Conservation (phyloP, 1,140 invertebrate genomes). For the Diorhabda sublineata region DNA sequence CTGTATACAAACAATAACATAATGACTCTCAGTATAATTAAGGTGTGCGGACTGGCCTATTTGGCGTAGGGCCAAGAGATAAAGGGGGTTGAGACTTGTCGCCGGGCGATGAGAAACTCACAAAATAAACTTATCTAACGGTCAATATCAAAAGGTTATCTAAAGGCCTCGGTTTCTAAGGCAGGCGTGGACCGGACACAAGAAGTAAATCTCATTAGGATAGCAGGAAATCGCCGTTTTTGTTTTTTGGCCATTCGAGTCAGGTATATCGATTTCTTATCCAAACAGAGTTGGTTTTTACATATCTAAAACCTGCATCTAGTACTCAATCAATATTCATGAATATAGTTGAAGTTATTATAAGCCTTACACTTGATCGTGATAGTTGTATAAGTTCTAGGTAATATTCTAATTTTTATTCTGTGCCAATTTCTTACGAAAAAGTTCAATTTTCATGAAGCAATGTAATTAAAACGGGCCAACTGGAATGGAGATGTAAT, state of each 20-base stretch:
- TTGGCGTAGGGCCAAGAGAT: conserved; percentile 11
- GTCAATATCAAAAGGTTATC: conserved; percentile 19
- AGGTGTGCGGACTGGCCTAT: conserved; percentile 14
- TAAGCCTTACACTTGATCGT: too few relatives aligned
- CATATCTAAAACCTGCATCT: too few relatives aligned
- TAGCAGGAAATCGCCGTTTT: not conserved
- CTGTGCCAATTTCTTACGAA: too few relatives aligned
- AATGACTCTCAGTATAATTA: not conserved
- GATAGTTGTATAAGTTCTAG: too few relatives aligned
- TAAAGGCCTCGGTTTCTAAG: conserved; percentile 10
- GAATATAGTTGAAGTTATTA: too few relatives aligned
- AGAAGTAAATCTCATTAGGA: conserved; percentile 11
- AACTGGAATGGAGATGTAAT: too few relatives aligned
- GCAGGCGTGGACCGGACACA: conserved; percentile 6
- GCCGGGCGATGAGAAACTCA: conserved; percentile 13
- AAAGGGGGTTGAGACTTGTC: conserved; percentile 6
- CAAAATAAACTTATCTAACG: conserved; percentile 19
- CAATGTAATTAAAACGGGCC: too few relatives aligned
- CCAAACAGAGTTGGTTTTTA: too few relatives aligned
- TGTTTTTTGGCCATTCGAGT: conserved; percentile 3
- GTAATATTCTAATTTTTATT: too few relatives aligned
- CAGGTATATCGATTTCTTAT: not conserved
- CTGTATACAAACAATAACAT: not conserved
- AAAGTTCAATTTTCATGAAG: too few relatives aligned
- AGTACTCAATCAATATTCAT: too few relatives aligned